Percentiles rank a stretch among this genome's conserved stretches.
These are phyloP conservation scores for Geophilus truncorum DNA, from an alignment of 2,888 invertebrate genomes.

Conservation along the genomic window DNA sequence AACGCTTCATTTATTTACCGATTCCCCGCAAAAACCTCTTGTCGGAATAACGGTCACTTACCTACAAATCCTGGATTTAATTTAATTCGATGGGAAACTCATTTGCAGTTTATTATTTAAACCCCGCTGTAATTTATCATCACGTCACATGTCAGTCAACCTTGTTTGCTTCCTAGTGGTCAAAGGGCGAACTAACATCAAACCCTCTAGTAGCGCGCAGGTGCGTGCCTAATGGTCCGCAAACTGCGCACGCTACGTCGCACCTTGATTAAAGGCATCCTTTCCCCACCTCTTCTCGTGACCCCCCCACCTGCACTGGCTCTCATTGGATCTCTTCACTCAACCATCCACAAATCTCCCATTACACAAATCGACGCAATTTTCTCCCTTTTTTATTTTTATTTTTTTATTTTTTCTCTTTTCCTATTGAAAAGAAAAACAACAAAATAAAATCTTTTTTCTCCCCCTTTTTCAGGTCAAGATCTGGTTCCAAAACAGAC, in stretches of 20 bases:
- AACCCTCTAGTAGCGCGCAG: slow-evolving; percentile 5
- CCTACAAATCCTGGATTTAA: neutral
- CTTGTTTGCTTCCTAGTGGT: neutral
- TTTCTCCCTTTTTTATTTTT: neutral
- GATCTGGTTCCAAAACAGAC: slow-evolving; percentile 93
- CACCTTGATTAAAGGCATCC: slow-evolving; percentile 8
- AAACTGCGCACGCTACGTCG: neutral
- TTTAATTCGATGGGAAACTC: neutral
- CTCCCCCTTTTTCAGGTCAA: slow-evolving; percentile 60
- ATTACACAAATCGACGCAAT: slow-evolving; percentile 18
- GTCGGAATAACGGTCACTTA: too few species aligned
- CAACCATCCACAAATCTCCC: neutral
- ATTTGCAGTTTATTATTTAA: neutral
- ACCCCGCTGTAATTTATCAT: neutral
- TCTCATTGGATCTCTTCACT: neutral
- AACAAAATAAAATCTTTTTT: neutral
- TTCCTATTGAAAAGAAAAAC: neutral
- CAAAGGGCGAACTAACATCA: slow-evolving; percentile 10
- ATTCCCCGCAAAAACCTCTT: too few species aligned
- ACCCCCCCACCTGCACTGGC: neutral
- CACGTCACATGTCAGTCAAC: slow-evolving; percentile 4
- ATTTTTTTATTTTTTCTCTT: neutral
- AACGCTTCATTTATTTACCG: too few species aligned
- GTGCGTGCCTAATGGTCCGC: slow-evolving; percentile 10
- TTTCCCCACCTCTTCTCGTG: neutral